Evolutionary conservation across 2,797 vertebrate genomes (phyloP).

Genomic region (Masticophis lateralis): DNA sequence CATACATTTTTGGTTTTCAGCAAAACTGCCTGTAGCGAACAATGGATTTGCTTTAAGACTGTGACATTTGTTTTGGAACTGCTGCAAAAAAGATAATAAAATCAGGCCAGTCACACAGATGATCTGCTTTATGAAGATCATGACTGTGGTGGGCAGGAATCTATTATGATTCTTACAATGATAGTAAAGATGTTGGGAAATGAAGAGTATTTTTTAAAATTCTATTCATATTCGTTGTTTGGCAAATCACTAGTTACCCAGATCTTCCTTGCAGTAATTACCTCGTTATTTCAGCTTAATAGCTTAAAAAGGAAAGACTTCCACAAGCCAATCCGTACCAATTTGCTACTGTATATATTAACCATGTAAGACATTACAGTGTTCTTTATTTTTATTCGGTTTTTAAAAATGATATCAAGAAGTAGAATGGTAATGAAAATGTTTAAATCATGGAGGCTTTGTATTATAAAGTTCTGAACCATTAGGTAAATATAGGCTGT

Average conservation of each 20-base stretch:
- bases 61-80: neutral
- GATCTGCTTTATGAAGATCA: neutral
- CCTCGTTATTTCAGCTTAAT: neutral
- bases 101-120: neutral
- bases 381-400: neutral
- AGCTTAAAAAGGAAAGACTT: neutral
- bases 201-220: neutral
- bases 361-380: no score
- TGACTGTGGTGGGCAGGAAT: neutral
- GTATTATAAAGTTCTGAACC: constrained; percentile 2
- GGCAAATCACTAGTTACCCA: neutral
- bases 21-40: rapidly evolving
- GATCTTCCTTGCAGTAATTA: neutral
- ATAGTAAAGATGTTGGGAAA: neutral
- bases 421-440: constrained; percentile 24
- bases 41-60: neutral
- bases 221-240: neutral
- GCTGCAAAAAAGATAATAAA: neutral
- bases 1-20: neutral
- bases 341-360: neutral
- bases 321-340: neutral
- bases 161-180: neutral
- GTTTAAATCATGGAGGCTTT: neutral
- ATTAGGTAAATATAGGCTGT: neutral
- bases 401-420: constrained; percentile 23